A percentile compares a stretch with the other conserved stretches of the same genome.
Evolutionary conservation across 2,888 invertebrate species (phyloP).

Genomic region (Patella pellucida): DNA sequence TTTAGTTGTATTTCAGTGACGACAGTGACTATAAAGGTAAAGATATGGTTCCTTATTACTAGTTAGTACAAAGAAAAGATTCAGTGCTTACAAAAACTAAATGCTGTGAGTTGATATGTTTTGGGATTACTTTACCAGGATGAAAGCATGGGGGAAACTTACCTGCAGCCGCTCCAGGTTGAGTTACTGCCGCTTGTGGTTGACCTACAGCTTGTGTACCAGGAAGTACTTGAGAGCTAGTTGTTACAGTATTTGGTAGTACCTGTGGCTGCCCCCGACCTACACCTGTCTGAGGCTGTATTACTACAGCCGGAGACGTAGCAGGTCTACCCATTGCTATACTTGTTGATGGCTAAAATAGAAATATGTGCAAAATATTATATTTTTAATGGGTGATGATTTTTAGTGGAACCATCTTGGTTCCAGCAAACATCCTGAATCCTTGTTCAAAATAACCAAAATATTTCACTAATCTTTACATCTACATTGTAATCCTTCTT

Average conservation of each 20-base stretch:
- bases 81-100: too few species aligned
- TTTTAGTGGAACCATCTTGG: background rate
- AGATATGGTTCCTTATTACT: too few species aligned
- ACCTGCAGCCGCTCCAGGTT: constrained; percentile 26
- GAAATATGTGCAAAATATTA: background rate
- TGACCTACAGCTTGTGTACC: constrained; percentile 26
- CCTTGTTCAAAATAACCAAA: background rate
- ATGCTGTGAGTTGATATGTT: too few species aligned
- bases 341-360: constrained; percentile 19
- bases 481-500: background rate
- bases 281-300: constrained; percentile 17
- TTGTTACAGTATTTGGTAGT: constrained; percentile 10
- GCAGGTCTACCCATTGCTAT: constrained; percentile 6
- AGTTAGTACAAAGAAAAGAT: too few species aligned
- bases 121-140: too few species aligned
- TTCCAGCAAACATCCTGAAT: background rate
- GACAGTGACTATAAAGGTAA: too few species aligned
- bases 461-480: background rate
- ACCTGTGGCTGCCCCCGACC: constrained; percentile 17
- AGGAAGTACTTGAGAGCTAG: constrained; percentile 12
- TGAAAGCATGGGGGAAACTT: constrained; percentile 3
- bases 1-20: too few species aligned
- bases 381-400: background rate
- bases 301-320: background rate
- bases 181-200: constrained; percentile 27